These are phyloP conservation scores for Pongo abelii DNA, from an alignment of 2,113 vertebrate species.

Conservation along the genomic window DNA sequence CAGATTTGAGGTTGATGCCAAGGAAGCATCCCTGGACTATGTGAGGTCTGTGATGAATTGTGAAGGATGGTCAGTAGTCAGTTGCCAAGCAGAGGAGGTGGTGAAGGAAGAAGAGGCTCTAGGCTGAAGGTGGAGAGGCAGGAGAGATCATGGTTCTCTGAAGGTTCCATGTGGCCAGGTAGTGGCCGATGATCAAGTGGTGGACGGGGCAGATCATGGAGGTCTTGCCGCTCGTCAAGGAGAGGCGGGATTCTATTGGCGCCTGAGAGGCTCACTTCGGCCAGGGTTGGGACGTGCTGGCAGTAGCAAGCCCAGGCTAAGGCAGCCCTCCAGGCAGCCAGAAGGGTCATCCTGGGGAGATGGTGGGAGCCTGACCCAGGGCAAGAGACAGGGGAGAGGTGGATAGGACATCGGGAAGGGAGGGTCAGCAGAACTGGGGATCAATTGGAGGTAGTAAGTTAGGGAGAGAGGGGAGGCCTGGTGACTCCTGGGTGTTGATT, in stretches of 20 bases:
- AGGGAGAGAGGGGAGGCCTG: not conserved
- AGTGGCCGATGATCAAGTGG: no score
- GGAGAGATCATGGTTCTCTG: not conserved
- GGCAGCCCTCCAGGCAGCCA: not conserved
- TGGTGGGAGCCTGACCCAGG: not conserved
- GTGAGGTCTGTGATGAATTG: not conserved
- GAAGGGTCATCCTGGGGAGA: not conserved
- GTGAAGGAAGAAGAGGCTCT: not conserved
- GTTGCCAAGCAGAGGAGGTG: not conserved
- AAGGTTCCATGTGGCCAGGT: not conserved
- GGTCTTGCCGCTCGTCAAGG: not conserved
- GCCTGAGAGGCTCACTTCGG: not conserved
- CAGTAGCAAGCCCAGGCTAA: not conserved
- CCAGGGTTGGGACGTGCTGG: not conserved
- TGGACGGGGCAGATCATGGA: not conserved
- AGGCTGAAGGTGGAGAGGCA: not conserved
- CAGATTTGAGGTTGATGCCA: not conserved
- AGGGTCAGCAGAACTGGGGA: not conserved
- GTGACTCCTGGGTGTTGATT: no score
- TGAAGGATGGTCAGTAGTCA: not conserved
- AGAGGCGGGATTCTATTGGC: not conserved
- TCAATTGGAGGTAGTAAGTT: not conserved
- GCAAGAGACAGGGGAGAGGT: not conserved
- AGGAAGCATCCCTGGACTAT: not conserved
- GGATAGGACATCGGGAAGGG: not conserved